Evolutionary conservation across 1,140 invertebrate species (phyloP), one percentile per base, ranked within the genome.

Genomic region (Harpegnathos saltator): DNA sequence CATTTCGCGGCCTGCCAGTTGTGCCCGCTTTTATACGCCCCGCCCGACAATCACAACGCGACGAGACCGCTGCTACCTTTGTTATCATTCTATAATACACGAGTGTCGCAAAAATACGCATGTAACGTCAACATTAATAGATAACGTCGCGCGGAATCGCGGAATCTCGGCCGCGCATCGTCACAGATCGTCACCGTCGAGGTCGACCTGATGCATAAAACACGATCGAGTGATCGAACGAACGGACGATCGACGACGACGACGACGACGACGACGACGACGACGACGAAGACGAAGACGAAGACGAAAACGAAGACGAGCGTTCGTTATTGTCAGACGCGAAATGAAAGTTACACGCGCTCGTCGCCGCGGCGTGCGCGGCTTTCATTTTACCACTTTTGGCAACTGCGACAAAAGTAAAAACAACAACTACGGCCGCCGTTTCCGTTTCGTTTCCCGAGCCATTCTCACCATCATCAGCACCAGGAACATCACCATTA

Each of bases 1-100:
- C 90, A 89, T 90, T 92, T 91, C 83, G 87, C 81, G 84, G 85
- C 82, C 78, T 66, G 83, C 82, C 61, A 73, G 80, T 66, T 62
- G 59, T 87, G 73, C 63, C 61, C 69, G 82, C 82, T 87, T 87
- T 84, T 72, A 74, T 84, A 69, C 62, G 72, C 14, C 48, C 59
- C 38, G 65, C 44, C 71, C 63, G 56, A 44, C 66, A 61, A 82
- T 83, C 66, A 86, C 72, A 24, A 81, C 71, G 62, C 82, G 74
- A 84, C 82, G 75, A 78, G 75, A 71, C 82, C 54, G 82, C 54
- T 81, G 82, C 82, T 84, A 84, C 75, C 82, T 83, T 83, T 84
- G 82, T 84, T 84, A 84, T 84, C 82, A 80, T 84, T 80, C 74
- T 69, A 48, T 68, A 63, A 68, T 71, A 58, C 65, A 80, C 62